phyloP scores from a whole-genome alignment of 37 sponge, comb jelly and placozoan species.

The Agelas oroides region DNA sequence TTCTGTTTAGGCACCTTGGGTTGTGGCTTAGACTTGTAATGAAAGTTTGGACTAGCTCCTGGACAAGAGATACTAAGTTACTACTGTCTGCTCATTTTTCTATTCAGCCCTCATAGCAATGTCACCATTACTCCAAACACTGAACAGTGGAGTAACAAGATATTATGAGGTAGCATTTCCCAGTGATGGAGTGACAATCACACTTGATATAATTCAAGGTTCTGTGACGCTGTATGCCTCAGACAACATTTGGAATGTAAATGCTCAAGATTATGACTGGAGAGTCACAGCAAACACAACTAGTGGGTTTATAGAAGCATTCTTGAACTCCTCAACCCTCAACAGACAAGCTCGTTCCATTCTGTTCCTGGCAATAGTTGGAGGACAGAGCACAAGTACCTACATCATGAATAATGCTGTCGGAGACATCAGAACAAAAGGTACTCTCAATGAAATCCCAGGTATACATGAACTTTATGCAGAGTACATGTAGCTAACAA shows the following conservation, averaged over 20 bases:
- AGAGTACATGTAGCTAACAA: no score
- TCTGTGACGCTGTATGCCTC: neutral
- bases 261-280: neutral
- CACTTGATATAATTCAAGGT: neutral
- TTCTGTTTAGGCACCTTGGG: no score
- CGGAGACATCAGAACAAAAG: neutral
- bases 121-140: neutral
- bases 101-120: neutral
- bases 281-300: neutral
- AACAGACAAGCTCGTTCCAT: neutral
- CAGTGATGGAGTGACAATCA: constrained; percentile 1
- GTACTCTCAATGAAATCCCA: neutral
- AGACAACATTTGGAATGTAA: neutral
- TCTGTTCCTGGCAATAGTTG: neutral
- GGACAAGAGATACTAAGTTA: no score
- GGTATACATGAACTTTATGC: neutral
- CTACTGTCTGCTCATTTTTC: no score
- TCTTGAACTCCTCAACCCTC: neutral
- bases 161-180: neutral
- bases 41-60: no score
- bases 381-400: no score
- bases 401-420: neutral
- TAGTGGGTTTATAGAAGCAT: neutral
- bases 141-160: neutral
- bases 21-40: no score